Base-by-base conservation (phyloP, 2,888 invertebrate species). In the Leucophora obtusa region DNA sequence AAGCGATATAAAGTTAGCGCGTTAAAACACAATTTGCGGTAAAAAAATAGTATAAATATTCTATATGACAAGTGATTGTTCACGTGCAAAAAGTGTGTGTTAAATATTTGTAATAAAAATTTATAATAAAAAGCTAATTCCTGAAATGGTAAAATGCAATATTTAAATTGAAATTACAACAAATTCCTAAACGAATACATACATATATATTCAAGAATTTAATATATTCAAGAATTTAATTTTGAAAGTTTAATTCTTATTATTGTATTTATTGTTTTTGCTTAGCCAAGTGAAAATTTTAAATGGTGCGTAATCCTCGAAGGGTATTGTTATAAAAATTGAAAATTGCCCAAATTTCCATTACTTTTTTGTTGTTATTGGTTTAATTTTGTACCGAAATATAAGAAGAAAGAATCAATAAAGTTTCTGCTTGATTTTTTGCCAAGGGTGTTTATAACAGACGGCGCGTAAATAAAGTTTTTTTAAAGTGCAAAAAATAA, bases 381-480 rank as follows among this genome's bases (percentile, higher is more conserved):
- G 9, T 11, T 35, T 51, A 62, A 50, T 62, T 54, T 11, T 43
- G 35, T 75, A 54, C 51, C 33, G 18, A 65, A 71, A 56, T 33
- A 62, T n/a, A 35, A 28, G 1, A 65, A 66, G 11, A 7, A n/a
- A 63, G 50, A 76, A 76, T 69, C 69, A 70, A 76, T 76, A 76
- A 63, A 38, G 8, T 18, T 14, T 10, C 28, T 62, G 33, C 50
- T 79, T 82, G 82, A 78, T 65, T 62, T 70, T 68, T 65, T 74
- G 76, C 77, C 83, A 82, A 83, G 60, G 50, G 74, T 74, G 76
- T 71, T 71, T 66, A 82, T 38, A 66, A 56, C 35, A 78, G 50
- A 68, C 71, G 71, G 66, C 18, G 75, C 62, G 75, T 62, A 56
- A 63, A 69, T 28, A 73, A 72, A 72, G 56, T 56, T 62, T 35